Conservation (phyloP, 1,140 invertebrate genomes). For the Ectropis grisescens region DNA sequence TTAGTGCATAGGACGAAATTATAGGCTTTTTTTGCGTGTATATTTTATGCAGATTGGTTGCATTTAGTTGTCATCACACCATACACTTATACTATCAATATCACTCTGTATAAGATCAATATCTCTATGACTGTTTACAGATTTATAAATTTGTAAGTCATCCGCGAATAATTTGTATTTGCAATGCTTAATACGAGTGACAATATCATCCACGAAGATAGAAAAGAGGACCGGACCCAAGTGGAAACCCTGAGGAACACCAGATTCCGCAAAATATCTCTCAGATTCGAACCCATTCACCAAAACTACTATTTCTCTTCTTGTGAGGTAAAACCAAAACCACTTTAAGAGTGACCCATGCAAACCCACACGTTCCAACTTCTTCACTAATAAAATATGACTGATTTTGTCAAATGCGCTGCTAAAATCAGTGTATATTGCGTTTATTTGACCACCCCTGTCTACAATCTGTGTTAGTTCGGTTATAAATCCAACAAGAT, state of each 20-base stretch:
- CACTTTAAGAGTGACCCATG: neutral
- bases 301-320: constrained; percentile 2
- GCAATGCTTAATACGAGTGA: constrained; percentile 1
- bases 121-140: neutral
- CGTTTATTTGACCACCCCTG: too few relatives aligned
- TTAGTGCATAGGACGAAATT: constrained; percentile 1
- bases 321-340: constrained; percentile 3
- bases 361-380: neutral
- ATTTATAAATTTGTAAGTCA: constrained; percentile 12
- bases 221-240: constrained; percentile 28
- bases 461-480: neutral
- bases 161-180: neutral
- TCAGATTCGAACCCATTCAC: constrained; percentile 9
- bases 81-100: neutral
- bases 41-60: constrained; percentile 2
- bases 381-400: neutral
- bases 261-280: constrained; percentile 12
- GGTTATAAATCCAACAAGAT: constrained; percentile 2
- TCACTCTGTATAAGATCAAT: neutral
- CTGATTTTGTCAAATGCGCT: constrained; percentile 8
- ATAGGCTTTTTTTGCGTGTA: neutral
- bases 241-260: constrained; percentile 33
- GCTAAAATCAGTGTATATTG: constrained; percentile 3
- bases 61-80: constrained; percentile 1
- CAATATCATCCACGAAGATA: constrained; percentile 26